Base-by-base conservation (phyloP, 1,140 invertebrate genomes). In the Drosophila sproati region DNA sequence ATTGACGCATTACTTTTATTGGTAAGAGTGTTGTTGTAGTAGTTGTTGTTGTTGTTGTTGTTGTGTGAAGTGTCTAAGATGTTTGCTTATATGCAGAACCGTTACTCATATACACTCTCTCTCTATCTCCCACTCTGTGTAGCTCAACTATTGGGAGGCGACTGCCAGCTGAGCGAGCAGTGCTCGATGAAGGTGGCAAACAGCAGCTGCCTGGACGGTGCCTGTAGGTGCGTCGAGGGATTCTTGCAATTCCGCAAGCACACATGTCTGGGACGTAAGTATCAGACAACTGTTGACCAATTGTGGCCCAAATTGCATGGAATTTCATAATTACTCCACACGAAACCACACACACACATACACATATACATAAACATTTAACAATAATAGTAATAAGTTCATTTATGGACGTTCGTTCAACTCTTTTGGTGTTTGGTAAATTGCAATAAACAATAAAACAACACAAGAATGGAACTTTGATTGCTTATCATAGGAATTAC, bases 221-320 rank as follows among this genome's bases (percentile, higher is more conserved):
- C 94, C 35, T 97, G 97, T 92, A 94, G 95, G 32, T 98, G 97
- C 92, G 94, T 96, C 51, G 95, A 96, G 78, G 96, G 96, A 60
- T 96, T 95, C 93, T 93, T 98, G 48, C 96, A 97, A 85, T 97
- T 97, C 93, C 94, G 97, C 79, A 95, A 96, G 90, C 97, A 98
- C 91, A 97, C 97, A 31, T 98, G 97, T 93, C 94, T 98, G 37
- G 94, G 95, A 91, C 96, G 97, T 98, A 95, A 97, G 97, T 96
- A 91, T 81, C 81, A 73, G 77, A 60, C 80, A 75, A 67, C 56
- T 50, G 70, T 78, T 69, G 80, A 78, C 54, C 83, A 87, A 80
- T 76, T 83, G 57, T 89, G 83, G 83, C 85, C 86, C 74, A 87
- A 79, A 82, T 86, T 66, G 71, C 75, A 83, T 70, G 73, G 77